Percentiles rank a stretch among this genome's conserved stretches.
Conservation (phyloP, 2,113 vertebrate species). For the Bombycilla garrulus region DNA sequence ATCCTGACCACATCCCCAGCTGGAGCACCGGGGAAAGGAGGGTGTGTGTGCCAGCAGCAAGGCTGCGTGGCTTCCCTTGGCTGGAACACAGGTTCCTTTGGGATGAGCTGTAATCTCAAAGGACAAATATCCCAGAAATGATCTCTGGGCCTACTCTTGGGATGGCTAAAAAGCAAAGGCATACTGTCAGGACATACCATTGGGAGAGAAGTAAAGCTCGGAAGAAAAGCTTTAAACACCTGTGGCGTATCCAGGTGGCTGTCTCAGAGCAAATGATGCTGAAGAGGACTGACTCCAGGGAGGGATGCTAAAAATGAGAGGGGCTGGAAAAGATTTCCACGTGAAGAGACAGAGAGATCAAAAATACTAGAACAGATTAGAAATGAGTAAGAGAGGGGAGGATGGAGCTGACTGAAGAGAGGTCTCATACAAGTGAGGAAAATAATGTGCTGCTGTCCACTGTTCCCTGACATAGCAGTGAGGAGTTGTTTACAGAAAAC, state of each 20-base stretch:
- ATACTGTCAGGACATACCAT: rapidly evolving
- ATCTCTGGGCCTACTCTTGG: rapidly evolving
- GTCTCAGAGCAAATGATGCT: not conserved
- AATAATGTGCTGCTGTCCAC: not conserved
- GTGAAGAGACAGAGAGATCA: not conserved
- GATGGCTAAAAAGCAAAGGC: not conserved
- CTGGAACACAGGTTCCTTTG: not conserved
- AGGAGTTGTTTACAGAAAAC: not conserved
- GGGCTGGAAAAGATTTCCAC: not conserved
- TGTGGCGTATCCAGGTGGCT: not conserved
- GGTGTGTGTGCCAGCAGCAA: not conserved
- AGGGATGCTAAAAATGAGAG: constrained; percentile 3
- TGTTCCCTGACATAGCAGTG: not conserved
- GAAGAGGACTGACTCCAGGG: not conserved
- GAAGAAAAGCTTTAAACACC: not conserved
- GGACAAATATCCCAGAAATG: not conserved
- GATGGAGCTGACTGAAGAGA: not conserved
- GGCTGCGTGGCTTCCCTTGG: not conserved
- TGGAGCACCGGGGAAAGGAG: constrained; percentile 4
- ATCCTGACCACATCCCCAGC: constrained; percentile 54
- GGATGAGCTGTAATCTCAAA: not conserved
- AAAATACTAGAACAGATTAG: not conserved
- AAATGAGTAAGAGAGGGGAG: not conserved
- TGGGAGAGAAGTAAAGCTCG: not conserved
- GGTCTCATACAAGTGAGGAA: not conserved